Evolutionary conservation across 2,797 vertebrate genomes (phyloP), one percentile per base, ranked within the genome.

Genomic region (Acropternis orthonyx): DNA sequence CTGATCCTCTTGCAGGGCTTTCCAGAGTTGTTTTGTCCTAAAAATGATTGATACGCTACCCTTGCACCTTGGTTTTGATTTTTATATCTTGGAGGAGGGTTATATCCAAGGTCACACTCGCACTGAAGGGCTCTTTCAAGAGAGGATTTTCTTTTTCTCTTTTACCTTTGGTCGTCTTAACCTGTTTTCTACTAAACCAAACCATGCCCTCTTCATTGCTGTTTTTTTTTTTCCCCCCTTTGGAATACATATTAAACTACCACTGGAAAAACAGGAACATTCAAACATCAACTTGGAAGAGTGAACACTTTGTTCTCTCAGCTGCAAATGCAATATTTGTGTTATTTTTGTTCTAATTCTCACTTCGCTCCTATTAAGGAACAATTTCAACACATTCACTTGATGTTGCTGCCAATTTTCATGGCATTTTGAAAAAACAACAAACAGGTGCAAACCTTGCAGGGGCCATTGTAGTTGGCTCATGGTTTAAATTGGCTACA

Each of bases 301-400:
- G 34, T 12, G 49, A 59, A n/a, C 6, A 1, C 48, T 80, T 52
- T 82, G 67, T 88, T 89, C 71, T 74, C 71, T 71, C 18, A 7
- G 79, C 80, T 76, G 67, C 88, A 71, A 88, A 58, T 54, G 36
- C 51, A 65, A 13, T 30, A 39, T 9, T 44, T 46, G 56, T 19
- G 69, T 72, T 72, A 59, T 66, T 92, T 88, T 52, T 55, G 34
- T 61, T 72, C 82, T 76, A 76, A 86, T 87, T 85, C 75, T 85
- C 68, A 10, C 68, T 28, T 39, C 37, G 2, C 46, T 82, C 49
- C 74, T 32, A 37, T 66, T 55, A 67, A 69, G 88, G 82, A 62
- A 10, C 61, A 41, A 74, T 80, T 71, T 59, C 62, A 59, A 72
- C 34, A 19, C 41, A 14, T 10, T 30, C 6, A 9, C 75, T 85